phyloP scores from a whole-genome alignment of 1,140 invertebrate species.

The Temnothorax nylanderi region DNA sequence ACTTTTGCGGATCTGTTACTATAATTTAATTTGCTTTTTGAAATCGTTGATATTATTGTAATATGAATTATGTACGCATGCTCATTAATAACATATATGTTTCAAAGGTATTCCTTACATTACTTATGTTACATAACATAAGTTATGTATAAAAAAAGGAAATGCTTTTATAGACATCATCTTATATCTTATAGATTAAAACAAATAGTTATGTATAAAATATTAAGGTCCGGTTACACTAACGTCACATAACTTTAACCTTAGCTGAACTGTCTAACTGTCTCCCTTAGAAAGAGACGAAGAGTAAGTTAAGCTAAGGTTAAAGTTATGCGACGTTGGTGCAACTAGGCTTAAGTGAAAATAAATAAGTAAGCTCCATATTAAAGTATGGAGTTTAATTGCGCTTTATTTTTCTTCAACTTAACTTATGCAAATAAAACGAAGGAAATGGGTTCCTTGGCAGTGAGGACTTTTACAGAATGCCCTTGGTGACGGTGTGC shows the following conservation, averaged over 20 bases:
- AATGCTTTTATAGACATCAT: neutral
- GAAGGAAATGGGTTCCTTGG: conserved; percentile 12
- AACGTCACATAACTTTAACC: no score
- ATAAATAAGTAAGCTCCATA: neutral
- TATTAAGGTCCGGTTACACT: neutral
- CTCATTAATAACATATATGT: neutral
- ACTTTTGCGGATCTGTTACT: neutral
- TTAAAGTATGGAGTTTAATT: neutral
- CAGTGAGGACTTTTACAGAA: conserved; percentile 23
- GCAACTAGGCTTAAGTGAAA: neutral
- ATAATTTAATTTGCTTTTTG: neutral
- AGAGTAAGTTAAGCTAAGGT: no score
- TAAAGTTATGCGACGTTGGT: no score
- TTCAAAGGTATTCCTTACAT: neutral
- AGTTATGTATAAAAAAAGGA: neutral
- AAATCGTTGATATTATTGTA: neutral
- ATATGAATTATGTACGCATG: neutral
- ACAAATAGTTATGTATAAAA: neutral
- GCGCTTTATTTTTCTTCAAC: neutral
- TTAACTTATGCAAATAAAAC: neutral
- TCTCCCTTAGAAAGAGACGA: no score
- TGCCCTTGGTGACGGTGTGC: conserved; percentile 16
- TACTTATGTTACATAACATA: no score
- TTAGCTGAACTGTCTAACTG: no score
- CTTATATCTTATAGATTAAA: neutral